A percentile compares a stretch with the other conserved stretches of the same genome.
Conservation (phyloP, 2,888 invertebrate species). For the Meteorus colon region DNA sequence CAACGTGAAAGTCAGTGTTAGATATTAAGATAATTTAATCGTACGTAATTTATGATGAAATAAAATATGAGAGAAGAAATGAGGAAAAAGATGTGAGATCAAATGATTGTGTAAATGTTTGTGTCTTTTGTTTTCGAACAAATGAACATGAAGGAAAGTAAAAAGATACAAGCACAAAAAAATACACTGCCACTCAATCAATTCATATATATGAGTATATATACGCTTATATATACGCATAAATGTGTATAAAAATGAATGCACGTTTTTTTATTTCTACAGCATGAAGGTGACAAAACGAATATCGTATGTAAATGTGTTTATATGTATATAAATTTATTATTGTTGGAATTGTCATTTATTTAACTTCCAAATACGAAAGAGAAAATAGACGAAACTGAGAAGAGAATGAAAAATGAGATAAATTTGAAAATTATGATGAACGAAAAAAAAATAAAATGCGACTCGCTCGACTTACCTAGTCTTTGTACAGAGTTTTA, state of each 20-base stretch:
- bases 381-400: constrained; percentile 25
- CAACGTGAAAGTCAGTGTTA: constrained; percentile 46
- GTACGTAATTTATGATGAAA: constrained; percentile 49
- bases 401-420: constrained; percentile 27
- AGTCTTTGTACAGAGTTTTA: constrained; percentile 71
- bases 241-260: constrained; percentile 7
- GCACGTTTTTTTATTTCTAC: constrained; percentile 27
- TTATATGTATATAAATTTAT: constrained; percentile 72
- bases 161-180: constrained; percentile 11
- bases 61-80: background rate
- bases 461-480: constrained; percentile 68
- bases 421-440: constrained; percentile 17
- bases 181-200: constrained; percentile 25
- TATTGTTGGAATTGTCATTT: constrained; percentile 60
- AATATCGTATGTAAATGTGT: constrained; percentile 69
- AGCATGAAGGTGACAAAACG: constrained; percentile 40
- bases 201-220: background rate
- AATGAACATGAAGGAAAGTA: background rate
- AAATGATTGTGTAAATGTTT: constrained; percentile 20
- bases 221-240: background rate
- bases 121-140: background rate
- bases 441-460: constrained; percentile 53
- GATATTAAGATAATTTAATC: constrained; percentile 43
- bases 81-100: background rate
- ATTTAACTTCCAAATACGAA: constrained; percentile 51